Base-by-base conservation (phyloP, 2,113 vertebrate genomes). In the Rallus limicola region DNA sequence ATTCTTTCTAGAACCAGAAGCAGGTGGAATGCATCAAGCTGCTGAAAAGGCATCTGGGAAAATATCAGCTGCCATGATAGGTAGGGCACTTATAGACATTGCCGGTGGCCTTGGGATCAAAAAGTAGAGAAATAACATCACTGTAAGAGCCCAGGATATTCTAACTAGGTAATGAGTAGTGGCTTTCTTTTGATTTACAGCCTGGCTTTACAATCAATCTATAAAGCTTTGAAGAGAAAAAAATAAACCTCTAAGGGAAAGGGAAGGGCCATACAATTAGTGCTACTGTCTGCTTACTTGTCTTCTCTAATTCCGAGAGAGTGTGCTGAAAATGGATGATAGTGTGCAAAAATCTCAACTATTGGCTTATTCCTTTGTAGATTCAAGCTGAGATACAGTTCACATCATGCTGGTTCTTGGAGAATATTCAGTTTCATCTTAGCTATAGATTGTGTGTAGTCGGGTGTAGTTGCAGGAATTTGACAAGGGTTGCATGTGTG, bases 51-150 rank as follows among this genome's bases (percentile, higher is more conserved):
- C 58, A 81, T 86, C 74, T 60, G 52, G 92, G 70, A 81, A 84
- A 74, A 95, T 86, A 60, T 95, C 36, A 75, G 91, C 88, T 79
- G 95, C 92, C 40, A 28, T 94, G 96, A 82, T 91, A 78, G 93
- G 95, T 86, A 87, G 75, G 21, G 8, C 4, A 55, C 93, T 95
- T 92, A 53, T 93, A 98, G 98, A 97, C 94, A 85, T 97, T 83
- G 98, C 98, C 85, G 82, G 96, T 97, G 98, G 98, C 98, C 97
- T 86, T 14, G 86, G 98, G 98, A 99, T 99, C 98, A 99, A 98
- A 98, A 97, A 97, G 96, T 63, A 86, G 92, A 97, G 98, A 98
- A 98, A 98, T 87, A 96, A 96, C 96, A 98, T 97, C 93, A 86
- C 95, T 91, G 98, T 82, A 92, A 97, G 97, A 98, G 96, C 96